Percentiles rank a stretch among this genome's conserved stretches.
phyloP scores from a whole-genome alignment of 2,113 vertebrate genomes.

The Conger conger region DNA sequence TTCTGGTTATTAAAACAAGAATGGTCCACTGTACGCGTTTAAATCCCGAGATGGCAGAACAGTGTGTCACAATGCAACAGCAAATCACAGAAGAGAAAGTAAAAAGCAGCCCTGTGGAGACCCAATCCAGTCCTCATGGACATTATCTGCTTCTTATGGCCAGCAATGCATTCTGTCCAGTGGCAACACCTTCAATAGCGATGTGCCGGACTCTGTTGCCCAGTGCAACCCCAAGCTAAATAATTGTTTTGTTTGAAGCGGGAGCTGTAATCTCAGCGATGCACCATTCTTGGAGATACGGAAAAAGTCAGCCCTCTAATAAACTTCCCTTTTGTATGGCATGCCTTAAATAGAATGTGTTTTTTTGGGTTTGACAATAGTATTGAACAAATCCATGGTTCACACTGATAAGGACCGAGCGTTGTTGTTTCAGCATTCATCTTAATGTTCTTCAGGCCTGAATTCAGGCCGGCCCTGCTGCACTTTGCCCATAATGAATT shows the following conservation, averaged over 20 bases:
- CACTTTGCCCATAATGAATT: not conserved
- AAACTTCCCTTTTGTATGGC: not conserved
- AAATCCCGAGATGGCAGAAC: not conserved
- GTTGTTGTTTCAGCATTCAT: not conserved
- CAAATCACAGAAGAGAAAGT: not conserved
- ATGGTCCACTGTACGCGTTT: not conserved
- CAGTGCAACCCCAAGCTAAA: not conserved
- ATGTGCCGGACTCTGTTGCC: not conserved
- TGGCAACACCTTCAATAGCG: no score
- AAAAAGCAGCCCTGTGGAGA: not conserved
- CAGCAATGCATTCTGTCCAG: not conserved
- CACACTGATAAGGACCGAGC: not conserved
- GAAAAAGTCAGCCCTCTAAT: conserved; percentile 9
- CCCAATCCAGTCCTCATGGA: not conserved
- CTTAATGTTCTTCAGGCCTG: not conserved
- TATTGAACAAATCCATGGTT: not conserved
- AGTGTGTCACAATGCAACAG: not conserved
- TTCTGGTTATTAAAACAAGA: not conserved
- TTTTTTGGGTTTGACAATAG: not conserved
- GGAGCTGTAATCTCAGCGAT: conserved; percentile 1
- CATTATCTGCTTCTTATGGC: not conserved
- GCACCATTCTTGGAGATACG: not conserved
- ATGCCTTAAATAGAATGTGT: conserved; percentile 1
- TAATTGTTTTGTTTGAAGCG: not conserved
- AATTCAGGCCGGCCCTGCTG: not conserved